Evolutionary conservation across 2,888 invertebrate genomes (phyloP).

Genomic region (Smittia sp.): DNA sequence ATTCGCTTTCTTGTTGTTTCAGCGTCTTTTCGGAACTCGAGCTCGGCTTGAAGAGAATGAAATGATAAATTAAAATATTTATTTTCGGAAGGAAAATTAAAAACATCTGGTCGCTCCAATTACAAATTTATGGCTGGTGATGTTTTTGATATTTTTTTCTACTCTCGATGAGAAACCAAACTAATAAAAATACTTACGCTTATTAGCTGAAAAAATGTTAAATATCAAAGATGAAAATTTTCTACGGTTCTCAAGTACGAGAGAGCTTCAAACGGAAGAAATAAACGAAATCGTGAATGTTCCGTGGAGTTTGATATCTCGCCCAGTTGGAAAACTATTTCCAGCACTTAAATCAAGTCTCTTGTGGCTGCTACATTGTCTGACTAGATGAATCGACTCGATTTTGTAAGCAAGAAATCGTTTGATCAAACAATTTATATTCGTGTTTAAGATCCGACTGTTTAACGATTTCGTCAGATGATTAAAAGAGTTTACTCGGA

Average conservation of each 20-base stretch:
- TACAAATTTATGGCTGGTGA: constrained; percentile 39
- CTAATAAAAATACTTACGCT: constrained; percentile 27
- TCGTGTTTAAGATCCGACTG: no score
- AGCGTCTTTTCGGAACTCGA: background rate
- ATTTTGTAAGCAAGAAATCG: no score
- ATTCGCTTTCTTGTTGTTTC: constrained; percentile 12
- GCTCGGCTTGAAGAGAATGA: constrained; percentile 9
- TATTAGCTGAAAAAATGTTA: constrained; percentile 35
- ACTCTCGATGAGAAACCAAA: constrained; percentile 5
- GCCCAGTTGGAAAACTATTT: background rate
- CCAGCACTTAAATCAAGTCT: background rate
- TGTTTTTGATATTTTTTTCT: constrained; percentile 20
- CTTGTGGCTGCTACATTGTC: no score
- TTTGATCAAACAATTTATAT: no score
- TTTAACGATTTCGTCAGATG: no score
- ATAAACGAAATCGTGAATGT: background rate
- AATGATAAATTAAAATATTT: constrained; percentile 39
- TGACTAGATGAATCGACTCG: no score
- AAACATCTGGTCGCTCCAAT: constrained; percentile 41
- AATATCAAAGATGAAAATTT: constrained; percentile 18
- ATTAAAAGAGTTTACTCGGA: background rate
- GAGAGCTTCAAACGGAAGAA: constrained; percentile 2
- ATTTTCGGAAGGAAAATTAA: constrained; percentile 38
- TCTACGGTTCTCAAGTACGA: constrained; percentile 31
- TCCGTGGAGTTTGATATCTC: background rate